phyloP scores from a whole-genome alignment of 2,113 vertebrate species.

The Gymnarchus niloticus region DNA sequence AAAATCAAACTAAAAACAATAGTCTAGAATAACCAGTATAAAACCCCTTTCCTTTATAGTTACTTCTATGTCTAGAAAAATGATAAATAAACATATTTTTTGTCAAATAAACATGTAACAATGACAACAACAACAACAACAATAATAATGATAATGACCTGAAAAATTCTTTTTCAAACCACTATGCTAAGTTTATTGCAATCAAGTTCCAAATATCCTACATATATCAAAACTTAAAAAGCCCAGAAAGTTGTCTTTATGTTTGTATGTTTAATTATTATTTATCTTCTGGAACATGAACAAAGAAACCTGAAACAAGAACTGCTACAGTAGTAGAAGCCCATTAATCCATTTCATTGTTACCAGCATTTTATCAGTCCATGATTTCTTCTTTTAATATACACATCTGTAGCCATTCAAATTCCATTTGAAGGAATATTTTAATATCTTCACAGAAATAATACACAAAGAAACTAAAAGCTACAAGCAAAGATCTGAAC shows the following conservation, averaged over 20 bases:
- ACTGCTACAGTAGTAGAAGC: background rate
- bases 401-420: background rate
- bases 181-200: background rate
- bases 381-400: background rate
- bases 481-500: background rate
- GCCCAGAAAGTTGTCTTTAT: background rate
- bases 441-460: no score
- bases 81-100: constrained; percentile 58
- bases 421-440: background rate
- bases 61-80: constrained; percentile 49
- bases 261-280: background rate
- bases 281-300: background rate
- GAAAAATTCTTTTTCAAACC: constrained; percentile 30
- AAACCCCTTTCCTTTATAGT: constrained; percentile 56
- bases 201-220: background rate
- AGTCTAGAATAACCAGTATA: constrained; percentile 58
- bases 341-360: background rate
- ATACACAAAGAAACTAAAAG: background rate
- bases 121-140: constrained; percentile 20
- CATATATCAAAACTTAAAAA: background rate
- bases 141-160: constrained; percentile 53
- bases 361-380: background rate
- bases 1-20: constrained; percentile 51
- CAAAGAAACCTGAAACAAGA: background rate
- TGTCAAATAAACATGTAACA: constrained; percentile 54